Base-by-base conservation (phyloP, 2,113 vertebrate species). In the Notothenia rossii region DNA sequence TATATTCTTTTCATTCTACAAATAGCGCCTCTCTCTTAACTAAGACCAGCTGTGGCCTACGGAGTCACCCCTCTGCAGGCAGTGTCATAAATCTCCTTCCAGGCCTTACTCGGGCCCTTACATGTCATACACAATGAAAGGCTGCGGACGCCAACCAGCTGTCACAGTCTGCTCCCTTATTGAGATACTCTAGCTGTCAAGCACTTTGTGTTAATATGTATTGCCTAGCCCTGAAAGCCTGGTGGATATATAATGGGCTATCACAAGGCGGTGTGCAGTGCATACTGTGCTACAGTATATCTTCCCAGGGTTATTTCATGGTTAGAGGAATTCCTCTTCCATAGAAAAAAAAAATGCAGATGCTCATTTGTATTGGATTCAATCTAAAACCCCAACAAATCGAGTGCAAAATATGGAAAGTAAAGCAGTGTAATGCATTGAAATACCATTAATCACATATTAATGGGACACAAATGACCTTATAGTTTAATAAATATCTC, bases 21-120 rank as follows among this genome's bases (percentile, higher is more conserved):
- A 75, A 77, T 17, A 78, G 67, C 66, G 14, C 20, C 51, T 75
- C 20, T 76, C 33, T 72, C 63, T 83, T 76, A 84, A 84, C 48
- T 25, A 59, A 54, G 40, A 12, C 78, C 86, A 88, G 85, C 74
- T 89, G 88, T 68, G 81, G 73, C 55, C 71, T 40, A 84, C 63
- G 56, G 56, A 77, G 70, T 83, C 72, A 12, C 62, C 56, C 10
- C 70, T 85, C 70, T 51, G 60, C 82, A 71, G 66, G 59, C 80
- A 7, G 43, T 61, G 54, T 74, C 60, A 15, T 90, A 86, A 92
- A 91, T 91, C 88, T 71, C 81, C 75, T 82, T 48, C n/a, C 67
- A 76, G 83, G 83, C 86, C 81, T 73, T 67, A 81, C 51, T 7
- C n/a, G n/a, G 49, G 81, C 87, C 91, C 88, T 82, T 83, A 59